Evolutionary conservation across 2,888 invertebrate species (phyloP), one percentile per base, ranked within the genome.

Genomic region (Lagria hirta): DNA sequence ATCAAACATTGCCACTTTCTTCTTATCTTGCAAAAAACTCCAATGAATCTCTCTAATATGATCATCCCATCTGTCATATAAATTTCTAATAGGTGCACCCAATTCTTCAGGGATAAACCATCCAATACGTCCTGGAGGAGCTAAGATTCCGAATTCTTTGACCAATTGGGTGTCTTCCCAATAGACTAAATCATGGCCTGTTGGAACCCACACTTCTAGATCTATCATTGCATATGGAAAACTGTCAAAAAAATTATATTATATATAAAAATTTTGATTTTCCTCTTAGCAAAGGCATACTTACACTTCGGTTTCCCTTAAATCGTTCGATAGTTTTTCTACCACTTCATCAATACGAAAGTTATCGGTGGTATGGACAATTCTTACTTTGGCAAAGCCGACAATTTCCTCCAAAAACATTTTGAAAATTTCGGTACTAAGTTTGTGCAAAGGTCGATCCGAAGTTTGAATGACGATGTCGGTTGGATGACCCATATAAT

Each of bases 131-230:
- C 80, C 82, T 0, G 79, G 76, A 3, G 75, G 71, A 1, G 73
- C 71, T 1, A 78, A 61, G 4, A 69, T 69, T 1, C 83, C 83
- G 28, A 76, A 75, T 51, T 78, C 78, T 30, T 69, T 74, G 15
- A 71, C 72, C 46, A 68, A 68, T 55, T 64, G 63, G 22, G 52
- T 52, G 21, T 62, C 66, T 12, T 73, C 52, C n/a, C 68, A 64
- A 56, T 73, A 72, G 35, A 71, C 70, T 15, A 75, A 70, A 58
- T 81, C 81, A 35, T 76, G 74, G 24, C 82, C 79, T 0, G 84
- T 78, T 12, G 81, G 76, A 44, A 82, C 72, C 83, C 85, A 86
- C 0, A 84, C 81, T 64, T 85, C 87, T 59, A 87, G 68, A 65
- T 88, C 86, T 10, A 88, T 75, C 71, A 77, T 75, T 1, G 76